Conservation (phyloP, 2,888 invertebrate genomes). For the Acrobasis repandana region DNA sequence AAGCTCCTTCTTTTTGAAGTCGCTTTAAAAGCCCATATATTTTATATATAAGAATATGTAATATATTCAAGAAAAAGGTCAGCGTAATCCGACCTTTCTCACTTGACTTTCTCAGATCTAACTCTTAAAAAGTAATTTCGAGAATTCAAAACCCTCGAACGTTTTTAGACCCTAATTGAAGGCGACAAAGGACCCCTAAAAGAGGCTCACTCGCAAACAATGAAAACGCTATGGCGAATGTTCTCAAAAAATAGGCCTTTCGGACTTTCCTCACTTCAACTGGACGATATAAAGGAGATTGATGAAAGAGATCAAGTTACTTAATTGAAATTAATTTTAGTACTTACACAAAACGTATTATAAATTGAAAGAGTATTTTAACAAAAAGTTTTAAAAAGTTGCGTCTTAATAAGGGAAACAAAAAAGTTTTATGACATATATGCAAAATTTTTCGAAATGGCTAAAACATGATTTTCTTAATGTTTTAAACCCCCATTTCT, state of each 20-base stretch:
- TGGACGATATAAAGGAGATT: slow-evolving; percentile 24
- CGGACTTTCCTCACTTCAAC: slow-evolving; percentile 56
- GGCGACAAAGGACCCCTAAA: slow-evolving; percentile 26
- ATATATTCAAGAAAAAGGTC: slow-evolving; percentile 1
- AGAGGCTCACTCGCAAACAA: slow-evolving; percentile 49
- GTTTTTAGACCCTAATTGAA: slow-evolving; percentile 9
- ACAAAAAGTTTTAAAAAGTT: no score
- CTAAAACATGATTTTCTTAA: no score
- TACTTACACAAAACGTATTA: no score
- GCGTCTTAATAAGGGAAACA: no score
- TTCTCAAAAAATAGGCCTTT: slow-evolving; percentile 46
- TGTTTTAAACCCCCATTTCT: no score
- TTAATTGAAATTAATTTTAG: no score
- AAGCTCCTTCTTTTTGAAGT: no score
- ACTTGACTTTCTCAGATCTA: slow-evolving; percentile 5
- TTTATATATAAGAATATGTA: no score
- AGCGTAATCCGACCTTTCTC: neutral
- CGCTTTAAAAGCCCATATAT: no score
- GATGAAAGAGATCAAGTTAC: neutral
- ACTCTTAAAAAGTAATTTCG: slow-evolving; percentile 10
- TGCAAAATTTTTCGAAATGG: no score
- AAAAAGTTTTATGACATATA: no score
- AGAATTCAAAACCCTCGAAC: slow-evolving; percentile 1
- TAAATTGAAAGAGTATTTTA: no score
- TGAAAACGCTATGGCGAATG: slow-evolving; percentile 63